phyloP scores from a whole-genome alignment of 2,888 invertebrate species.

The Marronus borbonicus region DNA sequence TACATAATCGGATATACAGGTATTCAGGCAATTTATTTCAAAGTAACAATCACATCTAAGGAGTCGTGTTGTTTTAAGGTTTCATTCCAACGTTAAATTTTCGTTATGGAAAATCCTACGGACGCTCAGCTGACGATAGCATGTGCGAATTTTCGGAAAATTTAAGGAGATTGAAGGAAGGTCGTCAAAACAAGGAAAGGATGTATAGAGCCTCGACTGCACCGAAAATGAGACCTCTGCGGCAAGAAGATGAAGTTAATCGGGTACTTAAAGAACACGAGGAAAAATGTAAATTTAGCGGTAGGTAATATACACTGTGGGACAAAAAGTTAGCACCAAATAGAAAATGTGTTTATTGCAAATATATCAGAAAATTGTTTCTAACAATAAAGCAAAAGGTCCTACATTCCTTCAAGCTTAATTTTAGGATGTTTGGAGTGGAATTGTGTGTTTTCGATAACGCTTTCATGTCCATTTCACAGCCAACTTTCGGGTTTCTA shows the following conservation, averaged over 20 bases:
- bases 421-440: too few relatives aligned
- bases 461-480: too few relatives aligned
- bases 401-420: too few relatives aligned
- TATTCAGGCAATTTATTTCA: slow-evolving; percentile 54
- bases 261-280: slow-evolving; percentile 72
- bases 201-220: slow-evolving; percentile 73
- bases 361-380: too few relatives aligned
- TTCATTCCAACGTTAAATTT: slow-evolving; percentile 81
- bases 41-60: background rate
- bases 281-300: slow-evolving; percentile 58
- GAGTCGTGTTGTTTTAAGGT: slow-evolving; percentile 15
- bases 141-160: slow-evolving; percentile 71
- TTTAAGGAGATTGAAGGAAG: slow-evolving; percentile 52
- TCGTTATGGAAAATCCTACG: slow-evolving; percentile 76
- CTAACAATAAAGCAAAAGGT: too few relatives aligned
- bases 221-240: slow-evolving; percentile 74
- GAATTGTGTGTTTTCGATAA: too few relatives aligned
- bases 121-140: slow-evolving; percentile 75
- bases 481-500: too few relatives aligned
- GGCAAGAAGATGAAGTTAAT: slow-evolving; percentile 74
- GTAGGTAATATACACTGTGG: slow-evolving; percentile 26
- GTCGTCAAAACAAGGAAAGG: slow-evolving; percentile 67
- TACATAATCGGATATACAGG: slow-evolving; percentile 83
- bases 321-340: too few relatives aligned
- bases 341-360: too few relatives aligned